Evolutionary conservation across 2,888 invertebrate species (phyloP).

Genomic region (Acheta domesticus): DNA sequence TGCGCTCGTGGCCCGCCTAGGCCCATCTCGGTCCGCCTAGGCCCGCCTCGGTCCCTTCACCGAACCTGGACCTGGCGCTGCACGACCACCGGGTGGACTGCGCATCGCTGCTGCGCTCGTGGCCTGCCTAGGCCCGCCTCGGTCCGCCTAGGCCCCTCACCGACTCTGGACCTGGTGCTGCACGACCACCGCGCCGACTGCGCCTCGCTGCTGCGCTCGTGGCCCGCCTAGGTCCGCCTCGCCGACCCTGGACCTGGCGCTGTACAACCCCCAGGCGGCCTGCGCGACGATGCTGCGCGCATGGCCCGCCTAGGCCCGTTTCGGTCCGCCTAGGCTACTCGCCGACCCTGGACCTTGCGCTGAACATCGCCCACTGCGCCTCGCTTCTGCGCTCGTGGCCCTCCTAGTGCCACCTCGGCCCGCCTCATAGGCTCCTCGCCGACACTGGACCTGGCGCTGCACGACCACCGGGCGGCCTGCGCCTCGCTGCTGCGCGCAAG

Average conservation of each 20-base stretch:
- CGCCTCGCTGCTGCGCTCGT: neutral
- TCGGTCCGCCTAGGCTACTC: neutral
- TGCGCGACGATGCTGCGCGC: neutral
- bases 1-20: neutral
- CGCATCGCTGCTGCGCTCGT: too few relatives aligned
- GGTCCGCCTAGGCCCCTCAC: neutral
- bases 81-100: neutral
- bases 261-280: too few relatives aligned
- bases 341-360: too few relatives aligned
- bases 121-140: neutral
- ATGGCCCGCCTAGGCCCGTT: neutral
- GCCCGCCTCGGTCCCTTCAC: neutral
- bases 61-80: neutral
- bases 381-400: too few relatives aligned
- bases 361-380: too few relatives aligned
- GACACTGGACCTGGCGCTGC: too few relatives aligned
- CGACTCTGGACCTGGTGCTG: neutral
- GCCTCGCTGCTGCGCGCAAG: too few relatives aligned
- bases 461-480: too few relatives aligned
- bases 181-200: neutral
- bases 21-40: neutral
- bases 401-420: too few relatives aligned
- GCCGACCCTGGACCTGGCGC: too few relatives aligned
- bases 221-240: neutral
- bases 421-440: too few relatives aligned